Base-by-base conservation (phyloP, 2,797 vertebrate species). In the Sciurus carolinensis region DNA sequence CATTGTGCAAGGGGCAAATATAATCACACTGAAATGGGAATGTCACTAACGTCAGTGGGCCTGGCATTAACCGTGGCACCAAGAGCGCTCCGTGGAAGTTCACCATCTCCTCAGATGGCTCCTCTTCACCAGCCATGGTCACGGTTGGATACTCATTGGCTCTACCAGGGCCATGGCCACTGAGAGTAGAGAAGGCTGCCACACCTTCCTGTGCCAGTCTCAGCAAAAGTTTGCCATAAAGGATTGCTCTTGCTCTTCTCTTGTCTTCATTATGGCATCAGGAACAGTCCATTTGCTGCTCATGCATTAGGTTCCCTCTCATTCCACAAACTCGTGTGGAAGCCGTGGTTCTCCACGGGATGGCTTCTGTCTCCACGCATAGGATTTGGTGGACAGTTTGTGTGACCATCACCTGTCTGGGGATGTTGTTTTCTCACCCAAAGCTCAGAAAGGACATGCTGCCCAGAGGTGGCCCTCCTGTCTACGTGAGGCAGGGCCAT, bases 371-470 rank as follows among this genome's bases (percentile, higher is more conserved):
- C 11, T 84, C 36, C 39, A 39, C 80, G 75, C 36, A 17, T 0
- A 39, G 39, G 39, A 3, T 39, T 39, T 4, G 39, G 39, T 39
- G 39, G 39, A 0, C 4, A 30, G 52, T n/a, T n/a, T 1, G 66
- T 33, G 47, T 15, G 42, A 11, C 0, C 0, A 7, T 42, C 18
- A 1, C 18, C 59, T 62, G 22, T 87, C 71, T 24, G 4, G 3
- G 17, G 30, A 66, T 28, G 59, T 10, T 2, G 83, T 69, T 72
- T 92, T 39, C 62, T n/a, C 11, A 26, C 14, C 26, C 3, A n/a
- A 15, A 22, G 13, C 39, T 42, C 30, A 33, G 26, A 86, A 73
- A 30, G 28, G 88, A 28, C 11, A 7, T 2, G 1, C 1, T 0
- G 36, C 14, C 39, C 50, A 4, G 5, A 30, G 66, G 4, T 1